Conservation (phyloP, 2,113 vertebrate genomes). For the Odobenus rosmarus region DNA sequence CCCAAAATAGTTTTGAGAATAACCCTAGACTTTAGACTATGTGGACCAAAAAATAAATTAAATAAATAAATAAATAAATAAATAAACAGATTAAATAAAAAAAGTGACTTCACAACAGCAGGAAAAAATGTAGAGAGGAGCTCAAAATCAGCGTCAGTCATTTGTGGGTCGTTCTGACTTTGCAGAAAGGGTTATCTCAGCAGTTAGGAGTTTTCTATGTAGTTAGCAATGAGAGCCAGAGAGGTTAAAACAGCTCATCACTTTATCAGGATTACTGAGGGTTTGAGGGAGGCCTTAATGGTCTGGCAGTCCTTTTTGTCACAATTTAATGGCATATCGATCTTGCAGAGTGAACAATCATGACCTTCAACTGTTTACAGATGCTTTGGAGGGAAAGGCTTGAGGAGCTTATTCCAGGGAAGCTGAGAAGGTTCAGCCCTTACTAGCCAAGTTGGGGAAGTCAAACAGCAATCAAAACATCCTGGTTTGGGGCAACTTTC, state of each 20-base stretch:
- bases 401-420: constrained; percentile 79
- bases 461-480: constrained; percentile 68
- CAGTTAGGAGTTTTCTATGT: constrained; percentile 46
- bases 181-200: constrained; percentile 58
- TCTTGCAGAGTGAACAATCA: constrained; percentile 84
- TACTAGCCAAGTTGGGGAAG: constrained; percentile 36
- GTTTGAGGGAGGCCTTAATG: constrained; percentile 84
- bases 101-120: background rate
- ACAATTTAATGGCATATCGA: constrained; percentile 87
- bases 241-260: constrained; percentile 85
- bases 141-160: constrained; percentile 30
- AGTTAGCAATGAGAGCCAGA: constrained; percentile 65
- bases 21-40: constrained; percentile 9
- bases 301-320: constrained; percentile 84
- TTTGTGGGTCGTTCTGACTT: constrained; percentile 74
- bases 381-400: constrained; percentile 82
- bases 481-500: constrained; percentile 70
- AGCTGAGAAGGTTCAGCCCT: constrained; percentile 58
- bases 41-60: background rate
- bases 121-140: background rate
- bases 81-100: background rate
- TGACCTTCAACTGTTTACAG: constrained; percentile 85
- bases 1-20: constrained; percentile 33
- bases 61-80: background rate
- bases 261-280: constrained; percentile 84